A percentile compares a stretch with the other conserved stretches of the same genome.
phyloP scores from a whole-genome alignment of 2,113 vertebrate genomes.

The Amia ocellicauda region DNA sequence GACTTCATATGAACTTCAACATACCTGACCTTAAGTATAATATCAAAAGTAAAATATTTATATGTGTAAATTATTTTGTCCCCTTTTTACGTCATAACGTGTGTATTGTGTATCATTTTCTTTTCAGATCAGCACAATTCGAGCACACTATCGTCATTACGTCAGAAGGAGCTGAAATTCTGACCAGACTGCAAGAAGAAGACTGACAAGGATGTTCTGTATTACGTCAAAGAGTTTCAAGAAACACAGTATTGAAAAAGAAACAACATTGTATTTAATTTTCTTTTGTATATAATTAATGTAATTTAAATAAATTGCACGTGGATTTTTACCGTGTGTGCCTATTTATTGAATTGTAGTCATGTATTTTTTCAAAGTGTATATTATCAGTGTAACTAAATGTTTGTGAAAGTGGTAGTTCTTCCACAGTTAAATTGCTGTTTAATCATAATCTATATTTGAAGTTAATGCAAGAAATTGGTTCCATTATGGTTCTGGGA shows the following conservation, averaged over 20 bases:
- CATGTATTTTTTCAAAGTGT: too few species aligned
- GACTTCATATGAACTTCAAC: too few species aligned
- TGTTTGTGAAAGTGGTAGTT: too few species aligned
- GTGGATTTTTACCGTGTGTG: not conserved
- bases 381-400: too few species aligned
- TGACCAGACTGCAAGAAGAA: slow-evolving; percentile 79
- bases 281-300: not conserved
- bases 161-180: slow-evolving; percentile 77
- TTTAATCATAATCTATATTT: too few species aligned
- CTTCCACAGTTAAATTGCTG: too few species aligned
- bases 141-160: slow-evolving; percentile 90
- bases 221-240: not conserved
- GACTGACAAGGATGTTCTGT: slow-evolving; percentile 34
- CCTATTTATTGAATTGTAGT: too few species aligned
- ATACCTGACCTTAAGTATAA: slow-evolving; percentile 55
- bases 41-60: slow-evolving; percentile 70
- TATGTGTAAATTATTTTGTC: slow-evolving; percentile 54
- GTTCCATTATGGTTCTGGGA: too few species aligned
- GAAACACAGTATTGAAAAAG: not conserved
- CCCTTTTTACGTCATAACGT: slow-evolving; percentile 48
- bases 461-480: too few species aligned
- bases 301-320: slow-evolving; percentile 6
- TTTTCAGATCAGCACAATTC: slow-evolving; percentile 85
- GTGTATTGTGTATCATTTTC: slow-evolving; percentile 47
- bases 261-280: slow-evolving; percentile 2